Conservation (phyloP, 2,888 invertebrate species). For the Diloba caeruleocephala region DNA sequence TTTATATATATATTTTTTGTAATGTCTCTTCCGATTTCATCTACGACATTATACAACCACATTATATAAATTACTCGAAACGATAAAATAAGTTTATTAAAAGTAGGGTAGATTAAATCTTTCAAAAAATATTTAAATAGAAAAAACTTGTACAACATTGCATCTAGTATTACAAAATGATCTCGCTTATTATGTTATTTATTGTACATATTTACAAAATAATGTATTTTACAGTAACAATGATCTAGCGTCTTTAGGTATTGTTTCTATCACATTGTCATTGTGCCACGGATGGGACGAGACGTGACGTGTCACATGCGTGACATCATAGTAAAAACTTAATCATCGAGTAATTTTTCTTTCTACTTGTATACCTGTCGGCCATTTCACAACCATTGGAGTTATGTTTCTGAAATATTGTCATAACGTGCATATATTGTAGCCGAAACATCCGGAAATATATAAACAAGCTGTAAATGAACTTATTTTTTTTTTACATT, state of each 20-base stretch:
- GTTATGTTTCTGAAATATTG: constrained; percentile 60
- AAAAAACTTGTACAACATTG: constrained; percentile 88
- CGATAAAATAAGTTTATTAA: constrained; percentile 88
- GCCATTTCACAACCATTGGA: constrained; percentile 75
- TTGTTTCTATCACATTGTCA: constrained; percentile 87
- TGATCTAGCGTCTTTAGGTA: constrained; percentile 88
- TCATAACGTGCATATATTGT: constrained; percentile 57
- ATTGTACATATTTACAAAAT: constrained; percentile 88
- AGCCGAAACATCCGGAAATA: constrained; percentile 50
- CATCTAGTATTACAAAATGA: constrained; percentile 84
- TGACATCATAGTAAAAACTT: constrained; percentile 58
- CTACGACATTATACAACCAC: constrained; percentile 87
- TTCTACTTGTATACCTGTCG: constrained; percentile 55
- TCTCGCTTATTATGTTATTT: constrained; percentile 82
- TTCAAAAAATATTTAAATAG: constrained; percentile 87
- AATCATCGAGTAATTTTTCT: constrained; percentile 51
- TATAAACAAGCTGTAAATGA: constrained; percentile 50
- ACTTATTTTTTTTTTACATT: constrained; percentile 38
- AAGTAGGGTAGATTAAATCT: constrained; percentile 88
- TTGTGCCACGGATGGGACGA: constrained; percentile 49
- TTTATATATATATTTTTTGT: constrained; percentile 80
- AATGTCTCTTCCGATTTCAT: constrained; percentile 84
- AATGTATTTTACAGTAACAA: constrained; percentile 88
- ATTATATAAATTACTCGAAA: constrained; percentile 88
- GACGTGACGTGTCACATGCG: constrained; percentile 44